These are phyloP conservation scores for Linnaemya tessellans DNA, from an alignment of 2,888 invertebrate species.

Conservation along the genomic window DNA sequence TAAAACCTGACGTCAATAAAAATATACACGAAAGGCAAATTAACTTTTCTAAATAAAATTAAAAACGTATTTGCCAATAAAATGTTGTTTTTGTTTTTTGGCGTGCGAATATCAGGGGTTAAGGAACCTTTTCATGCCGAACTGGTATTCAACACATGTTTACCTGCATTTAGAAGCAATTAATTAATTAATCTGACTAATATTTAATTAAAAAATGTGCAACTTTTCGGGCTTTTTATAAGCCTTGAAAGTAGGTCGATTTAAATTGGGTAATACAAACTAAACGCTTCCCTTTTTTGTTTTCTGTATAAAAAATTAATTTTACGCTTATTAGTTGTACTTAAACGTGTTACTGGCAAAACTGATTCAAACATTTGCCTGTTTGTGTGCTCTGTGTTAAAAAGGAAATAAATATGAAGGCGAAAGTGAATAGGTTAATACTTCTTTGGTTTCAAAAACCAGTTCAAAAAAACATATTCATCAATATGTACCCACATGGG, in stretches of 20 bases:
- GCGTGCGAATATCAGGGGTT: slow-evolving; percentile 13
- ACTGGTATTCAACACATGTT: neutral
- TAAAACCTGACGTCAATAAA: slow-evolving; percentile 19
- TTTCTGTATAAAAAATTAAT: neutral
- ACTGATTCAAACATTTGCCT: too few relatives aligned
- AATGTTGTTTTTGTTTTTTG: slow-evolving; percentile 7
- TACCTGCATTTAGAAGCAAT: neutral
- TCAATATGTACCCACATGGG: slow-evolving; percentile 89
- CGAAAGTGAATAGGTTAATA: neutral
- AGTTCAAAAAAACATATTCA: neutral
- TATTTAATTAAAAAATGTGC: neutral
- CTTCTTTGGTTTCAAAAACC: neutral
- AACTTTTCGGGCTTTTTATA: neutral
- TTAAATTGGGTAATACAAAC: neutral
- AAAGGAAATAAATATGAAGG: neutral
- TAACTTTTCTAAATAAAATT: slow-evolving; percentile 35
- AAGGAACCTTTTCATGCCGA: slow-evolving; percentile 24
- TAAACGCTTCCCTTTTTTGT: neutral
- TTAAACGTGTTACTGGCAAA: too few relatives aligned
- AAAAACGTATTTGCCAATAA: slow-evolving; percentile 42
- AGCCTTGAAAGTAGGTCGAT: slow-evolving; percentile 54
- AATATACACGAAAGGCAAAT: slow-evolving; percentile 30
- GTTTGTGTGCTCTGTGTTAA: too few relatives aligned
- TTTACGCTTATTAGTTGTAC: too few relatives aligned
- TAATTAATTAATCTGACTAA: slow-evolving; percentile 16